Evolutionary conservation across 2,888 invertebrate genomes (phyloP), one percentile per base, ranked within the genome.

Genomic region (Drosophila meridiana): DNA sequence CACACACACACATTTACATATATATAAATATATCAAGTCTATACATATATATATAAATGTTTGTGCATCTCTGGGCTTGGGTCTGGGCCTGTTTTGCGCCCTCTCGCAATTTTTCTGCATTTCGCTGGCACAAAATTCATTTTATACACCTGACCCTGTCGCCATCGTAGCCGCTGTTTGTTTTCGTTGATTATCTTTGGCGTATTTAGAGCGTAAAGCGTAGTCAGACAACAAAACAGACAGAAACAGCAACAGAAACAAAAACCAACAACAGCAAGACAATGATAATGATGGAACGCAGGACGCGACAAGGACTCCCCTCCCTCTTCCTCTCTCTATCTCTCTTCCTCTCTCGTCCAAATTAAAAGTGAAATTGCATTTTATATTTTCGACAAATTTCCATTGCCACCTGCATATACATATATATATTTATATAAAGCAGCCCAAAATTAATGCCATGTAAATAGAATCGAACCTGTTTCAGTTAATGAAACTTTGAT

Each of bases 151-250:
- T 90, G 85, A 85, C 85, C 85, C 90, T 78, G 82, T 82, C 83
- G 83, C 80, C 80, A 80, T 83, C 76, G 76, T 69, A 67, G 76
- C 73, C 76, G 80, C 73, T 87, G 91, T 87, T 87, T 87, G 87
- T 87, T 88, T 89, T 85, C 78, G 90, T 86, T 92, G 90, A 92
- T 92, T 92, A 90, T 91, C 90, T 91, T 86, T 74, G 82, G 91
- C 91, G 92, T 91, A 91, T 91, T 90, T 91, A 92, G 91, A 91
- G 91, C 91, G 92, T 92, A 92, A 91, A 92, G 90, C 84, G 88
- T 85, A 88, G 90, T 90, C 91, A 89, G 90, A 89, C 55, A 56
- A 45, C 30, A 45, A 47, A 28, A 28, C 45, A 45, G 26, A 45
- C 45, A 50, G 48, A 26, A 67, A 26, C 45, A 50, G 48, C 32